A percentile compares a stretch with the other conserved stretches of the same genome.
These are phyloP conservation scores for Atrina japonica DNA, from an alignment of 2,888 invertebrate species.

Conservation along the genomic window DNA sequence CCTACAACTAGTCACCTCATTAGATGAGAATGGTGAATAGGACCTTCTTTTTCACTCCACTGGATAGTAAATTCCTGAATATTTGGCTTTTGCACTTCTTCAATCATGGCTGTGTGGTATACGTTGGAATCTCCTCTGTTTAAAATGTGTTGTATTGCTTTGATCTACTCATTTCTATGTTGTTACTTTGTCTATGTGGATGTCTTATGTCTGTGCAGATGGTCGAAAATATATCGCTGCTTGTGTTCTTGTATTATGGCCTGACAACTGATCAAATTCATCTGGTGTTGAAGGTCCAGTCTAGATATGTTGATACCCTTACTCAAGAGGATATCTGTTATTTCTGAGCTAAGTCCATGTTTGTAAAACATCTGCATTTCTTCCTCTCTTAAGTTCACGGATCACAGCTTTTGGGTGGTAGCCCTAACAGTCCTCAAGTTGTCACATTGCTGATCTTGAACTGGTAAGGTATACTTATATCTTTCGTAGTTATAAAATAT, in stretches of 20 bases:
- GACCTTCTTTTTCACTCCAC: conserved; percentile 4
- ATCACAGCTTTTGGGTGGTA: conserved; percentile 7
- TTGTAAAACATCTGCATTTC: too few relatives aligned
- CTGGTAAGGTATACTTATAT: too few relatives aligned
- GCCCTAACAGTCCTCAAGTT: conserved; percentile 9
- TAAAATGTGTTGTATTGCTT: background rate
- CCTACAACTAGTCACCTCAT: background rate
- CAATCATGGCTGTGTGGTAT: conserved; percentile 1
- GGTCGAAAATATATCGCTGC: background rate
- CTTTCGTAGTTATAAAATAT: background rate
- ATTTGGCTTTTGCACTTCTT: background rate
- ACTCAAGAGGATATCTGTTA: too few relatives aligned
- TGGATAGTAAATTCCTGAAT: background rate
- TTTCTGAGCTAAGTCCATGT: too few relatives aligned
- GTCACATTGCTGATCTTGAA: conserved; percentile 30
- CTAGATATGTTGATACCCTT: too few relatives aligned
- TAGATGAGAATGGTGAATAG: background rate
- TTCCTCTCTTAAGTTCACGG: conserved; percentile 10
- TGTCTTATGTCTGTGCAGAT: background rate
- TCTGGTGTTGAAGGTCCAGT: too few relatives aligned
- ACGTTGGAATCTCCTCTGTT: background rate
- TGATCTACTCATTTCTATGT: background rate
- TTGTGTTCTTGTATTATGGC: background rate
- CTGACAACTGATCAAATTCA: too few relatives aligned
- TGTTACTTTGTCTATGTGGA: background rate